phyloP scores from a whole-genome alignment of 2,888 invertebrate genomes.

The Mayetiola destructor region DNA sequence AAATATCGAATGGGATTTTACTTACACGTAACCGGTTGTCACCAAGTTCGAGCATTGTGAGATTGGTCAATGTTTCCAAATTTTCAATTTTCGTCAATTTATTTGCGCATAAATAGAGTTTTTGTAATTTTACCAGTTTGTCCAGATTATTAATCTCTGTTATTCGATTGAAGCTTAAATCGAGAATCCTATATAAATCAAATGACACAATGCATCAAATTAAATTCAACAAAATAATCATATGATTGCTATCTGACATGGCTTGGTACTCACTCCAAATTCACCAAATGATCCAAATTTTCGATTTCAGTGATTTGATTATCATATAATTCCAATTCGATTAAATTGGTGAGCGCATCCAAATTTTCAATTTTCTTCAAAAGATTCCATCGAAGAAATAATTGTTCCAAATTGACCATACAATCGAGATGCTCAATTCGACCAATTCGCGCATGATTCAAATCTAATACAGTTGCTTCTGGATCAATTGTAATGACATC shows the following conservation, averaged over 20 bases:
- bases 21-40: slow-evolving; percentile 80
- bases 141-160: slow-evolving; percentile 72
- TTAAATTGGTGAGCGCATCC: slow-evolving; percentile 54
- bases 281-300: slow-evolving; percentile 71
- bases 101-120: slow-evolving; percentile 80
- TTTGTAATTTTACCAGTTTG: slow-evolving; percentile 57
- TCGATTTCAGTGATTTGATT: slow-evolving; percentile 90
- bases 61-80: slow-evolving; percentile 57
- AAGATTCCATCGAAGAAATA: slow-evolving; percentile 87
- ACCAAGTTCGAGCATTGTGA: slow-evolving; percentile 82
- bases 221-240: slow-evolving; percentile 12
- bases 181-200: slow-evolving; percentile 58
- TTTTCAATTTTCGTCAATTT: slow-evolving; percentile 79
- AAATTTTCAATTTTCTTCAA: slow-evolving; percentile 90
- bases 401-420: slow-evolving; percentile 53
- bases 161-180: slow-evolving; percentile 90
- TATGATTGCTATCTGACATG: slow-evolving; percentile 27
- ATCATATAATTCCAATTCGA: slow-evolving; percentile 89
- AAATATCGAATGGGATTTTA: slow-evolving; percentile 16
- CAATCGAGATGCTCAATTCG: slow-evolving; percentile 74
- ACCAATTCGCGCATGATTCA: slow-evolving; percentile 77
- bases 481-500: slow-evolving; percentile 31
- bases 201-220: neutral
- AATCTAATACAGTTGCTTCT: slow-evolving; percentile 46
- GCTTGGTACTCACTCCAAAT: slow-evolving; percentile 60